These are phyloP conservation scores for Pteromalus puparum DNA, from an alignment of 1,140 invertebrate species.

Conservation along the genomic window DNA sequence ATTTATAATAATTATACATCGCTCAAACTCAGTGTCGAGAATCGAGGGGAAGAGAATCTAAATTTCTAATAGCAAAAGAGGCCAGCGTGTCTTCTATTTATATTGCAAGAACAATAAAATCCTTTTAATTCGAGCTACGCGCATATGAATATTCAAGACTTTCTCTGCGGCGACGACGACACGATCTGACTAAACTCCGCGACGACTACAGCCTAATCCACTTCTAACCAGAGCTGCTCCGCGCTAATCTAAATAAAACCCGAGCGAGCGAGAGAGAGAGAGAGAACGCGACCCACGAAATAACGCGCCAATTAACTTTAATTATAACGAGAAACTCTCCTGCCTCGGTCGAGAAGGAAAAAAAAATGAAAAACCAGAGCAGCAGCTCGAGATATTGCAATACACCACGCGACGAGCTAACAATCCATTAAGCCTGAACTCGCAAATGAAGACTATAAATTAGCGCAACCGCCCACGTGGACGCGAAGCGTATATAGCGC, in stretches of 20 bases:
- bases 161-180: background rate
- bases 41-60: background rate
- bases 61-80: slow-evolving; percentile 37
- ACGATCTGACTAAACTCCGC: background rate
- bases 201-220: slow-evolving; percentile 32
- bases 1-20: slow-evolving; percentile 15
- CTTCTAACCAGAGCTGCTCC: slow-evolving; percentile 23
- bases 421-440: slow-evolving; percentile 49
- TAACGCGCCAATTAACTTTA: slow-evolving; percentile 50
- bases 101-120: slow-evolving; percentile 43
- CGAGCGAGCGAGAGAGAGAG: background rate
- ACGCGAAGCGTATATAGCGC: slow-evolving; percentile 1
- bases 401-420: slow-evolving; percentile 38
- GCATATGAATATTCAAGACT: slow-evolving; percentile 50
- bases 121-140: slow-evolving; percentile 19
- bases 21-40: no score
- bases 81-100: background rate
- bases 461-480: slow-evolving; percentile 51
- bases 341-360: background rate
- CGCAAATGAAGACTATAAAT: slow-evolving; percentile 52
- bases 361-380: background rate
- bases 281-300: background rate
- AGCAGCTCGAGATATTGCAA: slow-evolving; percentile 44
- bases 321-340: slow-evolving; percentile 48
- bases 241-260: slow-evolving; percentile 38